Conservation (phyloP, 2,888 invertebrate species). For the Gastracanthus pulcherrimus region DNA sequence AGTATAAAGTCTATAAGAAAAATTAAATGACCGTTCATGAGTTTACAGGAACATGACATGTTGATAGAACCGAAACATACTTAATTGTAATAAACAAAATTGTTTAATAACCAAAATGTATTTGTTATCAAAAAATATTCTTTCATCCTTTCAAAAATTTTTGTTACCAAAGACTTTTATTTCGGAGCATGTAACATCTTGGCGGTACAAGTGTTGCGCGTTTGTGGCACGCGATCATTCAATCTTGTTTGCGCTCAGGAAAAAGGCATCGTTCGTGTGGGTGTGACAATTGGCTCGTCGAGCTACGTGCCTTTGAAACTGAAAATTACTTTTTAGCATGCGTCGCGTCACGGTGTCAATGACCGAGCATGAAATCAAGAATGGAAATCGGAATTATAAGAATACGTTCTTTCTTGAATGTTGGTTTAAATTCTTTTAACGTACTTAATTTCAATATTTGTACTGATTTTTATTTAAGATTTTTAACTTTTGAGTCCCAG, state of each 20-base stretch:
- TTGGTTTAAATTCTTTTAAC: too few species aligned
- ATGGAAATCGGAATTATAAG: not conserved
- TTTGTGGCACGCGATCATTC: not conserved
- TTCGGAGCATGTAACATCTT: not conserved
- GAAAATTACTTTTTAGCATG: slow-evolving; percentile 10
- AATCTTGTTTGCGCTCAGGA: not conserved
- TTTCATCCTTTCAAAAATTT: not conserved
- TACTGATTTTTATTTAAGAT: too few species aligned
- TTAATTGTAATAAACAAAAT: too few species aligned
- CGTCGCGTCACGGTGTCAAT: not conserved
- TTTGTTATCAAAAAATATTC: too few species aligned
- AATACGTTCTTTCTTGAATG: too few species aligned
- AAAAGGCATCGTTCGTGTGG: not conserved
- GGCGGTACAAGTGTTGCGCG: not conserved
- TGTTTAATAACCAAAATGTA: too few species aligned
- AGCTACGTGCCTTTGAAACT: not conserved
- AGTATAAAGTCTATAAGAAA: not conserved
- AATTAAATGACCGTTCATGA: not conserved
- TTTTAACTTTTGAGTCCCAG: too few species aligned
- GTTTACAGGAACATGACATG: too few species aligned
- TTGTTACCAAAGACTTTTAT: not conserved
- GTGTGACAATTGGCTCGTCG: slow-evolving; percentile 16
- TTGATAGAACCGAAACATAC: too few species aligned
- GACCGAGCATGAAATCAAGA: not conserved
- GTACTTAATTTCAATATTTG: too few species aligned